phyloP scores from a whole-genome alignment of 2,888 invertebrate genomes.

The Macaria notata region DNA sequence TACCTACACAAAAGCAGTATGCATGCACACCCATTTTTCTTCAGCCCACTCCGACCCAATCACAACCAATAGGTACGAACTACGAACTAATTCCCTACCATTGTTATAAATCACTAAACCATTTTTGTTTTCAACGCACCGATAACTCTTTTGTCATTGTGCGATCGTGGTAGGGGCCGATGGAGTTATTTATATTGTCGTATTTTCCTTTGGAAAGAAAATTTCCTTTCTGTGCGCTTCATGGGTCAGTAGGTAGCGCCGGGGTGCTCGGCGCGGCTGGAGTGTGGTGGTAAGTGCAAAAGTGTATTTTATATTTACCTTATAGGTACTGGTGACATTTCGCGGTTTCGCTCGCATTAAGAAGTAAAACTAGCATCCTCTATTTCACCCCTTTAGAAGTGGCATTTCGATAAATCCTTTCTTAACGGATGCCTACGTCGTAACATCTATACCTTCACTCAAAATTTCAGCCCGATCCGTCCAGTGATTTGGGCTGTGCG shows the following conservation, averaged over 20 bases:
- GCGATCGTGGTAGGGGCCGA: conserved; percentile 76
- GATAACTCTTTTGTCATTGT: conserved; percentile 83
- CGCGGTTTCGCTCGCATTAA: too few species aligned
- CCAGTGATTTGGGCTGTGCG: too few species aligned
- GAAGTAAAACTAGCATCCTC: too few species aligned
- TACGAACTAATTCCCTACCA: conserved; percentile 58
- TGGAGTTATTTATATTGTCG: conserved; percentile 81
- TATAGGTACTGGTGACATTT: too few species aligned
- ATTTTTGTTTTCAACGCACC: conserved; percentile 83
- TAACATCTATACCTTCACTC: too few species aligned
- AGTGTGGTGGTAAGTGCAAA: conserved; percentile 39
- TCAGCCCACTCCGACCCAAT: conserved; percentile 37
- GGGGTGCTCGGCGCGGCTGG: conserved; percentile 37
- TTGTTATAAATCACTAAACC: conserved; percentile 75
- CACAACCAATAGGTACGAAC: conserved; percentile 28
- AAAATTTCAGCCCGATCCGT: too few species aligned
- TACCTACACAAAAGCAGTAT: too few species aligned
- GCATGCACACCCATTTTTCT: conserved; percentile 21
- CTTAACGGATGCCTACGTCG: too few species aligned
- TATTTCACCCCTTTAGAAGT: too few species aligned
- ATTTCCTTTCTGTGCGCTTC: conserved; percentile 81
- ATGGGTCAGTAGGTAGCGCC: conserved; percentile 79
- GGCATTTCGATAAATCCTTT: too few species aligned
- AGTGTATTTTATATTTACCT: too few species aligned
- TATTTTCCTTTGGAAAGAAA: conserved; percentile 78